Conservation (phyloP, 2,113 vertebrate genomes). For the Rhea americana region DNA sequence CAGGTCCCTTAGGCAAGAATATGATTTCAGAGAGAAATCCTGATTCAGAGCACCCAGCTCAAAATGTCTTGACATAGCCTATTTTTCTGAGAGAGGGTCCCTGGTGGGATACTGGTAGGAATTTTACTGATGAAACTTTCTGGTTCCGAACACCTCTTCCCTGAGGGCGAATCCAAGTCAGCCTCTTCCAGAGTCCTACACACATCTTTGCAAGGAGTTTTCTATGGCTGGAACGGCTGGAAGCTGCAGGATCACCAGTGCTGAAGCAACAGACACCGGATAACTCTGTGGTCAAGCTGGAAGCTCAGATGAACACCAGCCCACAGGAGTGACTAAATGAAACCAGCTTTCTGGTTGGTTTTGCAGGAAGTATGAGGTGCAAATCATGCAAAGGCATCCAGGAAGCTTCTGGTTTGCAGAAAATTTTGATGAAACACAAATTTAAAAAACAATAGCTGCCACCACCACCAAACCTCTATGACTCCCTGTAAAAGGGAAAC, state of each 20-base stretch:
- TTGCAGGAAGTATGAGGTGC: neutral
- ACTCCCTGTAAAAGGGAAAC: neutral
- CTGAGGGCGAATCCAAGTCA: neutral
- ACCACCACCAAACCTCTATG: neutral
- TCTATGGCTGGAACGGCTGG: neutral
- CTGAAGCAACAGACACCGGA: rapidly evolving
- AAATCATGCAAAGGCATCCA: neutral
- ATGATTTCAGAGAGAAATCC: neutral
- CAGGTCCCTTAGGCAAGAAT: neutral
- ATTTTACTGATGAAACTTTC: neutral
- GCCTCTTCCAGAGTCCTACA: neutral
- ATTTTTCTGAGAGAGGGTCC: neutral
- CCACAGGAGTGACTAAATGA: neutral
- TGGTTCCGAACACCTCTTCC: rapidly evolving
- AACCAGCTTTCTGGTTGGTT: neutral
- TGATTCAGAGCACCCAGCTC: neutral
- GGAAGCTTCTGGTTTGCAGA: neutral
- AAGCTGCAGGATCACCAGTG: neutral
- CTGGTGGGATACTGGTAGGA: rapidly evolving
- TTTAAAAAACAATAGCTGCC: neutral
- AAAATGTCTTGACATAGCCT: neutral
- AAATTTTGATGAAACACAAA: neutral
- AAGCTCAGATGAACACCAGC: neutral
- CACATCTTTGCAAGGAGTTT: rapidly evolving
- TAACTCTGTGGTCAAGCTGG: neutral